A percentile compares a stretch with the other conserved stretches of the same genome.
These are phyloP conservation scores for Cantharis flavilabris DNA, from an alignment of 2,888 invertebrate genomes.

Conservation along the genomic window DNA sequence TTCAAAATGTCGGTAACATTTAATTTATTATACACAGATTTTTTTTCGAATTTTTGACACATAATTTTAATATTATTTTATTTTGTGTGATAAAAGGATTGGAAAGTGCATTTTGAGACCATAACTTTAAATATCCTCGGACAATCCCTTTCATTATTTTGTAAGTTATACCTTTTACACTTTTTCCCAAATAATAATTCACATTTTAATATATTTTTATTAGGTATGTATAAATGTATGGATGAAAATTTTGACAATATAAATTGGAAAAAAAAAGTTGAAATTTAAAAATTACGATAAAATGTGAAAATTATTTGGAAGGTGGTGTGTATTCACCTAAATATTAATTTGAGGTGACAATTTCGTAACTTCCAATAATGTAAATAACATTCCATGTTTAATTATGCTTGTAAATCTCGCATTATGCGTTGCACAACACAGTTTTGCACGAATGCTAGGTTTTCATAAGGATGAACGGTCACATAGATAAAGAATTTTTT, in stretches of 20 bases:
- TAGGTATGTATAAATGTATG: background rate
- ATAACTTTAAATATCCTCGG: slow-evolving; percentile 1
- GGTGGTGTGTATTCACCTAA: background rate
- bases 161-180: background rate
- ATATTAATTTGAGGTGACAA: slow-evolving; percentile 8
- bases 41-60: background rate
- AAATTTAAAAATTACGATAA: background rate
- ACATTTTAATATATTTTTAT: background rate
- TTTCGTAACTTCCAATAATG: slow-evolving; percentile 21
- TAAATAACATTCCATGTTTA: slow-evolving; percentile 21
- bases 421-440: slow-evolving; percentile 21
- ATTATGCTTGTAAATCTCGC: slow-evolving; percentile 22
- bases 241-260: background rate
- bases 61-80: background rate
- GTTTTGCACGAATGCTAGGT: slow-evolving; percentile 23
- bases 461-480: slow-evolving; percentile 15
- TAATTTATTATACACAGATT: background rate
- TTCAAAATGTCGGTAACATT: background rate
- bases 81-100: background rate
- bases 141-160: background rate
- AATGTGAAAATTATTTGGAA: background rate
- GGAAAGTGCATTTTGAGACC: slow-evolving; percentile 1
- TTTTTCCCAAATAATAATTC: background rate
- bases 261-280: background rate
- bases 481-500: slow-evolving; percentile 19